Percentiles rank a stretch among this genome's conserved stretches.
Conservation (phyloP, 2,888 invertebrate species). For the Cosmopolites sordidus region DNA sequence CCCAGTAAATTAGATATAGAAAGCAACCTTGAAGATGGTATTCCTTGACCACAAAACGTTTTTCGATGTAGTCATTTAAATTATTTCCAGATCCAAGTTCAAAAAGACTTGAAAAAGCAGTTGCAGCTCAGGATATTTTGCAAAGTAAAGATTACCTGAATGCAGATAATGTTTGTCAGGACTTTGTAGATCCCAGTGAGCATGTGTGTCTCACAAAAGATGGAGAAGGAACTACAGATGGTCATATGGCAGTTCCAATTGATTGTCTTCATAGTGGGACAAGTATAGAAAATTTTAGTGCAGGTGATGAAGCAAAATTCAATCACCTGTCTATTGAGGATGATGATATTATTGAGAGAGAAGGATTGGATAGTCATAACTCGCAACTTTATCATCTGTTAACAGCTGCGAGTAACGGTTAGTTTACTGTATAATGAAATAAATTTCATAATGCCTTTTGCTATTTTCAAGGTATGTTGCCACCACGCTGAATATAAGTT, state of each 20-base stretch:
- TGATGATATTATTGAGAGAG: constrained; percentile 28
- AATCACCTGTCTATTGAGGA: constrained; percentile 33
- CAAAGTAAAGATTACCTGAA: background rate
- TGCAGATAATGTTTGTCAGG: background rate
- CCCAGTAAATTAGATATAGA: constrained; percentile 41
- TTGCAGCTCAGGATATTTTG: background rate
- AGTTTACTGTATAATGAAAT: constrained; percentile 13
- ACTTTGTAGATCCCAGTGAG: background rate
- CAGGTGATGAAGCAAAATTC: constrained; percentile 31
- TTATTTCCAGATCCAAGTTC: no score
- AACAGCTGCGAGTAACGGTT: constrained; percentile 44
- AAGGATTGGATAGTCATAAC: constrained; percentile 34
- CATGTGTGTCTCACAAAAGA: background rate
- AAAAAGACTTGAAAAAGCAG: background rate
- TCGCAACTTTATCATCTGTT: constrained; percentile 43
- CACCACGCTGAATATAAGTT: constrained; percentile 40
- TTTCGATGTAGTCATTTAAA: no score
- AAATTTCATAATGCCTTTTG: background rate
- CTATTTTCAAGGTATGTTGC: constrained; percentile 38
- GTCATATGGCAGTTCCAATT: constrained; percentile 17
- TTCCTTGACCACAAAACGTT: background rate
- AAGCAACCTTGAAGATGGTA: background rate
- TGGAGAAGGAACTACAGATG: constrained; percentile 8
- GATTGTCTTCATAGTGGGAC: background rate
- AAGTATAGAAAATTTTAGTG: background rate